A percentile compares a stretch with the other conserved stretches of the same genome.
phyloP scores from a whole-genome alignment of 2,797 vertebrate genomes.

The Psittacula derbiana region DNA sequence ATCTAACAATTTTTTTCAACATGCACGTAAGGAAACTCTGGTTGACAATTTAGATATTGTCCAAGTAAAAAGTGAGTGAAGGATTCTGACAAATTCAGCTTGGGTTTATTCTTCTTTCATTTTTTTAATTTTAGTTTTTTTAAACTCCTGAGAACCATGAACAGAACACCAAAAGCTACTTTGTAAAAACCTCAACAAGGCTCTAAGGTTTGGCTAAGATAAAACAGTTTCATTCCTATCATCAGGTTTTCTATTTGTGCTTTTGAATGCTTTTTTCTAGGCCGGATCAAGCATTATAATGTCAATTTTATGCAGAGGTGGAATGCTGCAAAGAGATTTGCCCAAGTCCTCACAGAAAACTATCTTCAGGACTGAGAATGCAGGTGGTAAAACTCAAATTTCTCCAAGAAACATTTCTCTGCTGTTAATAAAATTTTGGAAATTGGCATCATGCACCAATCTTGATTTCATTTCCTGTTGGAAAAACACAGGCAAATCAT shows the following conservation, averaged over 20 bases:
- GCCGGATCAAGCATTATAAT: neutral
- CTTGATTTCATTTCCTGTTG: constrained; percentile 57
- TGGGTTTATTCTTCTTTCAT: neutral
- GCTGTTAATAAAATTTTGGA: constrained; percentile 13
- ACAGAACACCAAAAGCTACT: neutral
- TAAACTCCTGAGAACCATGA: neutral
- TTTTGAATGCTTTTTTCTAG: neutral
- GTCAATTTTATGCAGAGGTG: neutral
- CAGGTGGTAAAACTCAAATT: constrained; percentile 37
- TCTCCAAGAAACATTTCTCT: neutral
- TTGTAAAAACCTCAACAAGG: neutral
- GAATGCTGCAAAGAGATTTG: neutral
- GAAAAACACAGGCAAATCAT: constrained; percentile 33
- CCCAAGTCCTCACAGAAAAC: neutral
- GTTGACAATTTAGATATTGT: neutral
- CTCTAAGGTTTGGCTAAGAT: neutral
- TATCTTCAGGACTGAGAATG: neutral
- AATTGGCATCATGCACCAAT: neutral
- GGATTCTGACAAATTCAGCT: neutral
- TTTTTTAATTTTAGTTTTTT: neutral
- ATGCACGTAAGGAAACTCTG: neutral
- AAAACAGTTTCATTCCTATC: neutral
- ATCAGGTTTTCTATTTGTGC: neutral
- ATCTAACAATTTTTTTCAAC: neutral
- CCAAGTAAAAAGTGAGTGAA: neutral